These are phyloP conservation scores for Drosophila kurseongensis DNA, from an alignment of 1,140 invertebrate genomes.

Conservation along the genomic window DNA sequence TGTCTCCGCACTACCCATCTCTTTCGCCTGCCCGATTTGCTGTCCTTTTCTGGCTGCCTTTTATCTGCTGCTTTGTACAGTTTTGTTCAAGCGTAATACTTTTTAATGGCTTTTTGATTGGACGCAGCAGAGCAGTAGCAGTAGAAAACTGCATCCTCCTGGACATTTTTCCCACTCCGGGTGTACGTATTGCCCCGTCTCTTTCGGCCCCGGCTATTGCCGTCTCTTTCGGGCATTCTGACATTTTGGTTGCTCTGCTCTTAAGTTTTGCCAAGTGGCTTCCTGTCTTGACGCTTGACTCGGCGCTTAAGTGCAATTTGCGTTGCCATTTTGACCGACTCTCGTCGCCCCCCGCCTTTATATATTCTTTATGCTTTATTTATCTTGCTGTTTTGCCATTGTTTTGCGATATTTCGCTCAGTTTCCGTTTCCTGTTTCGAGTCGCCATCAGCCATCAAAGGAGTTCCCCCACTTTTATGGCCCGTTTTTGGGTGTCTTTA, in stretches of 20 bases:
- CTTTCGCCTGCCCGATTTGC: constrained; percentile 3
- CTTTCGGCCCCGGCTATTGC: not conserved
- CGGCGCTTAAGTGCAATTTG: constrained; percentile 81
- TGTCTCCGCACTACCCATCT: not conserved
- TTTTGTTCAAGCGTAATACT: constrained; percentile 83
- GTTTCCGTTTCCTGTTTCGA: constrained; percentile 76
- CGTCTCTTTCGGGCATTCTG: constrained; percentile 7
- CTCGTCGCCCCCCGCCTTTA: not conserved
- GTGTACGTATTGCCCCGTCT: not conserved
- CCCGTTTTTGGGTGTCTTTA: constrained; percentile 28
- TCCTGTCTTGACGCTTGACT: constrained; percentile 80
- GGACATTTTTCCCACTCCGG: not conserved
- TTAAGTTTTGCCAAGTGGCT: constrained; percentile 73
- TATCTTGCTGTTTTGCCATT: constrained; percentile 59
- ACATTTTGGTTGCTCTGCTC: constrained; percentile 13
- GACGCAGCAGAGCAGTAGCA: constrained; percentile 61
- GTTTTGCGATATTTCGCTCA: constrained; percentile 63
- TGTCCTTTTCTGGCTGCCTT: constrained; percentile 46
- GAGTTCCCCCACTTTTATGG: not conserved
- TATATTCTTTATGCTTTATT: constrained; percentile 24
- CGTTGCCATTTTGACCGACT: constrained; percentile 74
- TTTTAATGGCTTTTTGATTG: constrained; percentile 84
- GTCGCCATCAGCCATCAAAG: constrained; percentile 35
- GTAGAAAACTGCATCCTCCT: constrained; percentile 21
- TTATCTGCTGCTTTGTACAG: constrained; percentile 80